phyloP scores from a whole-genome alignment of 1,140 invertebrate genomes.

The Procambarus virginalis region DNA sequence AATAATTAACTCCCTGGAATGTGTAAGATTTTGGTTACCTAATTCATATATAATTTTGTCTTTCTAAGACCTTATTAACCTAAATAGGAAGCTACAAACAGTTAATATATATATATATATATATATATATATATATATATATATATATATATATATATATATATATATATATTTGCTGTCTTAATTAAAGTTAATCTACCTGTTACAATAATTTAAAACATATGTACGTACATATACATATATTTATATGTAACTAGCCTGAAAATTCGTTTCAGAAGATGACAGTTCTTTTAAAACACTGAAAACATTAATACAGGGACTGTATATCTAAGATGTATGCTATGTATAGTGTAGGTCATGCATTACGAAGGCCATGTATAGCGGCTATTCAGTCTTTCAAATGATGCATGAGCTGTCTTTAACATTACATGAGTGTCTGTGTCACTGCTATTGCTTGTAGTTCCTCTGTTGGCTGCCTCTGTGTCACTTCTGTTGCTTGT shows the following conservation, averaged over 20 bases:
- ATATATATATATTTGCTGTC: background rate
- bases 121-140: slow-evolving; percentile 5
- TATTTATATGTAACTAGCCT: background rate
- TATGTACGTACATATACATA: background rate
- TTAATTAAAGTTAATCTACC: background rate
- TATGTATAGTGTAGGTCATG: background rate
- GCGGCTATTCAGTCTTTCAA: too few relatives aligned
- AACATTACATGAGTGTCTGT: too few relatives aligned
- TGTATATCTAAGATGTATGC: background rate
- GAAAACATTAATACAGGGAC: background rate
- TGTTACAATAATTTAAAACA: background rate
- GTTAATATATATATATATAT: slow-evolving; percentile 6
- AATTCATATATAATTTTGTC: background rate
- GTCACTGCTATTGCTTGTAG: too few relatives aligned
- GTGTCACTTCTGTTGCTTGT: too few relatives aligned
- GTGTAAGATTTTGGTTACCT: background rate
- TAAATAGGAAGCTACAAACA: too few relatives aligned
- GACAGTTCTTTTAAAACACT: too few relatives aligned
- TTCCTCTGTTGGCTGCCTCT: too few relatives aligned
- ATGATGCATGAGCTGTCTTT: too few relatives aligned
- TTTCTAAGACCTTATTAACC: too few relatives aligned
- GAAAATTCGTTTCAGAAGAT: too few relatives aligned
- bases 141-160: slow-evolving; percentile 7
- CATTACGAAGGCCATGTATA: background rate
- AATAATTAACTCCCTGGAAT: too few relatives aligned